Evolutionary conservation across 30 jellyfish, hydroid and myxozoan genomes (phyloP).

Genomic region (Aurelia sp.): DNA sequence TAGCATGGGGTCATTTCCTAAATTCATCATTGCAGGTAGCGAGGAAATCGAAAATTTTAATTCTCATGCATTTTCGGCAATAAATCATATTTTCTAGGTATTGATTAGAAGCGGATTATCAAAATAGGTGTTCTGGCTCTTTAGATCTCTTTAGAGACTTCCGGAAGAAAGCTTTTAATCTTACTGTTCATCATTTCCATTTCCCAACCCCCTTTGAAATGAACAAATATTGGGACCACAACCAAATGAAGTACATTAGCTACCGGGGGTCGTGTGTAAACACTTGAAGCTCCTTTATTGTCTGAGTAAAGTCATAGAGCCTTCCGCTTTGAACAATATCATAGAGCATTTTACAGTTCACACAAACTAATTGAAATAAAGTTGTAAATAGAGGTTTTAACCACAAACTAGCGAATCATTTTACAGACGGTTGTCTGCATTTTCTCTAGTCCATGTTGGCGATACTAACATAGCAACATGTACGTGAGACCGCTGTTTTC

Average conservation of each 20-base stretch:
- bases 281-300: constrained; percentile 26
- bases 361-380: constrained; percentile 56
- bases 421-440: constrained; percentile 13
- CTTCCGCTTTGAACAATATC: constrained; percentile 67
- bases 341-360: constrained; percentile 26
- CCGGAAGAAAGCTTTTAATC: constrained; percentile 41
- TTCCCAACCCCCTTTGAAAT: not conserved
- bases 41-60: no score
- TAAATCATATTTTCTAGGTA: no score
- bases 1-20: no score
- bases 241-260: not conserved
- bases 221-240: not conserved
- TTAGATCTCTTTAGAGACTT: constrained; percentile 2
- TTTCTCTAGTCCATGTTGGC: no score
- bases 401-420: constrained; percentile 40
- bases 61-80: no score
- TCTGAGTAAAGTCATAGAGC: constrained; percentile 33
- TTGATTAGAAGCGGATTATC: no score
- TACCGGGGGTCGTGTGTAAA: constrained; percentile 51
- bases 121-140: no score
- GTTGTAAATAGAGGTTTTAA: constrained; percentile 45
- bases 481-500: not conserved
- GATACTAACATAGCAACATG: not conserved
- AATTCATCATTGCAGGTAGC: no score
- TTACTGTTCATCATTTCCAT: not conserved